A percentile compares a stretch with the other conserved stretches of the same genome.
Evolutionary conservation across 2,113 vertebrate genomes (phyloP).

Genomic region (Hyla sarda): DNA sequence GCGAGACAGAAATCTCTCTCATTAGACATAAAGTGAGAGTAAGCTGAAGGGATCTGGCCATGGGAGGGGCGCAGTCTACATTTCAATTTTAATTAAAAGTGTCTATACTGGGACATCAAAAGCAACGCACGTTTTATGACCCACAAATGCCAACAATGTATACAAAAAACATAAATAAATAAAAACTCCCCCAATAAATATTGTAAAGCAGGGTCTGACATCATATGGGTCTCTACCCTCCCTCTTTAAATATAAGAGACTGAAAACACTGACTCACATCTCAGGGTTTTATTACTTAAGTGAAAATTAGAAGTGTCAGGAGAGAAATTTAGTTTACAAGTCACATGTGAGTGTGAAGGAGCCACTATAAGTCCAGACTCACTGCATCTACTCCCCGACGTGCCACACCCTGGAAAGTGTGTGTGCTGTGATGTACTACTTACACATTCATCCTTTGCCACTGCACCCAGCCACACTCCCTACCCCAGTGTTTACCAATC

Average conservation of each 20-base stretch:
- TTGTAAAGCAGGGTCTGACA: background rate
- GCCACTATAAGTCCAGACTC: background rate
- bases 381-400: background rate
- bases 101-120: conserved; percentile 13
- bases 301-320: background rate
- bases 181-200: conserved; percentile 2
- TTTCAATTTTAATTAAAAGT: background rate
- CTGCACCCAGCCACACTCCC: background rate
- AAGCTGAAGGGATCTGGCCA: background rate
- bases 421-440: background rate
- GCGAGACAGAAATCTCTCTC: background rate
- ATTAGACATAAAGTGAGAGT: background rate
- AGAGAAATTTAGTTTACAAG: background rate
- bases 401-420: conserved; percentile 42
- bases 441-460: background rate
- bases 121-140: background rate
- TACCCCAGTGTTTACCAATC: too few relatives aligned
- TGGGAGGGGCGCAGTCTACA: background rate
- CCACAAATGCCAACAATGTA: background rate
- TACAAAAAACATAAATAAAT: too few relatives aligned
- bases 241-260: conserved; percentile 22
- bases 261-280: conserved; percentile 26
- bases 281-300: background rate
- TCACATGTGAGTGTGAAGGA: background rate
- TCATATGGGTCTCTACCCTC: background rate